These are phyloP conservation scores for Maconellicoccus hirsutus DNA, from an alignment of 1,140 invertebrate genomes.

Conservation along the genomic window DNA sequence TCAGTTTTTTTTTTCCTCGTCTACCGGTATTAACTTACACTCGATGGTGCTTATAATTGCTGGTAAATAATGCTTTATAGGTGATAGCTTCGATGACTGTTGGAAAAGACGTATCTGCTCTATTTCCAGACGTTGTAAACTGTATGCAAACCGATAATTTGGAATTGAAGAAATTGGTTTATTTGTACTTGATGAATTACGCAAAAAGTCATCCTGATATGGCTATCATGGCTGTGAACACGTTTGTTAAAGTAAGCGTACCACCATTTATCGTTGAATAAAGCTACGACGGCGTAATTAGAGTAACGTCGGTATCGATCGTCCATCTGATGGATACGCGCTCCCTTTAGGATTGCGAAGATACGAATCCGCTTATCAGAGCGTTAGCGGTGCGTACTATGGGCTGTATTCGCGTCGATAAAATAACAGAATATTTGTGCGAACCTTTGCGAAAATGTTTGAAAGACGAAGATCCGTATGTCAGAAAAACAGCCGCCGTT, in stretches of 20 bases:
- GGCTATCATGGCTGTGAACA: constrained; percentile 99
- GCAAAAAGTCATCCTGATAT: constrained; percentile 99
- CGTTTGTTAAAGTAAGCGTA: constrained; percentile 87
- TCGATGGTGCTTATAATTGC: background rate
- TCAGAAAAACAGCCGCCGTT: constrained; percentile 97
- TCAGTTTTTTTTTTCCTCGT: constrained; percentile 23
- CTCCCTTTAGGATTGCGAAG: constrained; percentile 99
- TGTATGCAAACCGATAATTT: constrained; percentile 99
- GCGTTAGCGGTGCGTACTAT: constrained; percentile 97
- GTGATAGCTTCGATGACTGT: constrained; percentile 99
- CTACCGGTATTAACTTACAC: too few species aligned
- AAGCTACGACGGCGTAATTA: background rate
- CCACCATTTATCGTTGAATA: constrained; percentile 15
- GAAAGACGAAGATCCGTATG: constrained; percentile 99
- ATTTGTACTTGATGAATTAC: constrained; percentile 99
- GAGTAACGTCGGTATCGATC: background rate
- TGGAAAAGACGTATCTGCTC: constrained; percentile 86
- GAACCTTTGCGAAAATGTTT: constrained; percentile 96
- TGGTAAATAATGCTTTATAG: constrained; percentile 35
- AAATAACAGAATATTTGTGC: constrained; percentile 99
- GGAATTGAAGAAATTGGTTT: constrained; percentile 98
- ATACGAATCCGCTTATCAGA: constrained; percentile 97
- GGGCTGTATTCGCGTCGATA: constrained; percentile 99
- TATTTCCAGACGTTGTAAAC: constrained; percentile 99
- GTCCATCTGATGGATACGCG: too few species aligned